Evolutionary conservation across 2,888 invertebrate genomes (phyloP).

Genomic region (Amblyteles armatorius): DNA sequence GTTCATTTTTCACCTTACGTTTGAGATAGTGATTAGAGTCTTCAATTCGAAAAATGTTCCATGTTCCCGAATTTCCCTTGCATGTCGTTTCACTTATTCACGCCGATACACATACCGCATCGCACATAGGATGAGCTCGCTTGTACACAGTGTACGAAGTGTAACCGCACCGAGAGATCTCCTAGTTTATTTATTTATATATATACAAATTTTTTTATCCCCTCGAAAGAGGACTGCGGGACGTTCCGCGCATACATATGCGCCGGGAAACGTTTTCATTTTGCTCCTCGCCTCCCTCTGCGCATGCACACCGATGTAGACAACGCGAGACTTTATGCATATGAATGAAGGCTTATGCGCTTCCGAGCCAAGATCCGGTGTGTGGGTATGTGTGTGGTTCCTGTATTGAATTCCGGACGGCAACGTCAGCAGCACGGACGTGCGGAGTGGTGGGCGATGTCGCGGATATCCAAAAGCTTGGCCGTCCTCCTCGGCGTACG

Average conservation of each 20-base stretch:
- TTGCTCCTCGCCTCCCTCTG: constrained; percentile 44
- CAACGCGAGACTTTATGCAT: constrained; percentile 62
- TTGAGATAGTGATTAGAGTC: not conserved
- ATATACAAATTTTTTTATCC: constrained; percentile 20
- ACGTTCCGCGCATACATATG: constrained; percentile 52
- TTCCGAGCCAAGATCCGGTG: constrained; percentile 52
- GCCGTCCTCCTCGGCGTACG: not conserved
- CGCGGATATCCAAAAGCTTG: constrained; percentile 51
- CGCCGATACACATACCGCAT: not conserved
- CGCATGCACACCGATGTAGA: constrained; percentile 20
- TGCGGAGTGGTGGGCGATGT: constrained; percentile 41
- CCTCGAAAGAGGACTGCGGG: constrained; percentile 26
- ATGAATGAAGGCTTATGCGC: constrained; percentile 63
- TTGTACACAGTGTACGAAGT: not conserved
- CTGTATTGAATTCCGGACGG: constrained; percentile 61
- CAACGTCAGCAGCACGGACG: constrained; percentile 43
- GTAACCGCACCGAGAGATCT: constrained; percentile 11
- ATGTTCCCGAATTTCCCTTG: not conserved
- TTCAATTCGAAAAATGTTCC: not conserved
- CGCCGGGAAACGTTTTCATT: constrained; percentile 57
- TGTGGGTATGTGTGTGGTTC: not conserved
- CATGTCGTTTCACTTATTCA: not conserved
- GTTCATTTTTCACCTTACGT: not conserved
- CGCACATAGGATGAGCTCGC: not conserved
- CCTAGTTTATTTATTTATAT: not conserved